phyloP scores from a whole-genome alignment of 1,140 invertebrate genomes.

The Drosophila orena region DNA sequence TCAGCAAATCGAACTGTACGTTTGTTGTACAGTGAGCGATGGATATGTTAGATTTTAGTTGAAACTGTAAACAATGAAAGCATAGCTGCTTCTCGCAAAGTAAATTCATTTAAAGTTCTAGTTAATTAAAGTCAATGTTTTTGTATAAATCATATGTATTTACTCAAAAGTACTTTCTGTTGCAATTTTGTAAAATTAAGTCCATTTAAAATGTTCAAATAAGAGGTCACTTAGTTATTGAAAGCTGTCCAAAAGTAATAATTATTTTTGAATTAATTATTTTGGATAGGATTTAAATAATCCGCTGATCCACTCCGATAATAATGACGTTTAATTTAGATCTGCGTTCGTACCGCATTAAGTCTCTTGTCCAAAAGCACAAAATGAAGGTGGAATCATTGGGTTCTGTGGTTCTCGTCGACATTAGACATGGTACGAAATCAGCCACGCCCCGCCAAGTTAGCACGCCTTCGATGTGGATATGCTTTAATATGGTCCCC shows the following conservation, averaged over 20 bases:
- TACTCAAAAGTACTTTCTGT: no score
- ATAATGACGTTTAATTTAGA: background rate
- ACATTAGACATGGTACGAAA: constrained; percentile 28
- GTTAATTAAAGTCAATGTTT: background rate
- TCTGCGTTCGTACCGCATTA: no score
- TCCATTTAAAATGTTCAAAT: no score
- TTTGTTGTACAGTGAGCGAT: background rate
- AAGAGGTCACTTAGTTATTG: no score
- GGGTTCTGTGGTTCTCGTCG: constrained; percentile 7
- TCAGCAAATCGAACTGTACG: background rate
- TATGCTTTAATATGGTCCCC: constrained; percentile 30
- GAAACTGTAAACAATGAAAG: background rate
- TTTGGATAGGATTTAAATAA: no score
- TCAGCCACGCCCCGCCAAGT: constrained; percentile 34
- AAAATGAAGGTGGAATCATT: background rate
- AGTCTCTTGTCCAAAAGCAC: no score
- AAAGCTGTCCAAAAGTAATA: no score
- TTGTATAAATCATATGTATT: no score
- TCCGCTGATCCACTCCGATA: no score
- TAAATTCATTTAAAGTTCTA: background rate
- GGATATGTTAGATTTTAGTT: background rate
- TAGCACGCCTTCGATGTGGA: constrained; percentile 31
- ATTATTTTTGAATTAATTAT: no score
- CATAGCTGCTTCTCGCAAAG: background rate
- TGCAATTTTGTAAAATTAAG: no score